Evolutionary conservation across 2,797 vertebrate genomes (phyloP).

Genomic region (Pantherophis alleghaniensis): DNA sequence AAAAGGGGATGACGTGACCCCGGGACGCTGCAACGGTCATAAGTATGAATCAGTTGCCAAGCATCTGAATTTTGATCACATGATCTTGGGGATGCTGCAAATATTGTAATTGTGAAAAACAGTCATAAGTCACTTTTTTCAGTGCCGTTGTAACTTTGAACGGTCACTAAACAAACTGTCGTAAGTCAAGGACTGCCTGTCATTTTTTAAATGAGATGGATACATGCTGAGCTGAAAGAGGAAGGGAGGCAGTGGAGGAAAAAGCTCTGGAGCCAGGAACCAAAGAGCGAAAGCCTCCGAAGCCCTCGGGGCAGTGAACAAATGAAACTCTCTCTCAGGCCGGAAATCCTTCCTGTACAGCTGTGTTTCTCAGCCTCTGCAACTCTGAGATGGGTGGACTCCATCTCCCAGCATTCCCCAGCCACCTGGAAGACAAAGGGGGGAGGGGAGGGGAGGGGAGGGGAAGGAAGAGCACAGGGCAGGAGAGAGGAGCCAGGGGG

Average conservation of each 20-base stretch:
- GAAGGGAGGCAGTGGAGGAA: background rate
- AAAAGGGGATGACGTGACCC: background rate
- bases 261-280: background rate
- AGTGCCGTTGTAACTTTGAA: background rate
- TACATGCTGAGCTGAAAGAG: background rate
- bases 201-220: background rate
- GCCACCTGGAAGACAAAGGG: background rate
- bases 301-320: background rate
- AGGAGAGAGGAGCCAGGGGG: no score
- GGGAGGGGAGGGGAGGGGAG: no score
- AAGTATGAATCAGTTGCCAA: no score
- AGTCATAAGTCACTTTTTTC: background rate
- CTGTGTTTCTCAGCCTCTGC: no score
- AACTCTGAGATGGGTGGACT: no score
- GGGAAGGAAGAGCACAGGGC: no score
- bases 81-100: background rate
- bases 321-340: no score
- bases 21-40: no score
- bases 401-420: background rate
- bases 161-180: background rate
- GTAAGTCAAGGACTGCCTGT: no score
- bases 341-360: fast-evolving
- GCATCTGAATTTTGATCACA: background rate
- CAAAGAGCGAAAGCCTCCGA: background rate
- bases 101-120: background rate